These are phyloP conservation scores for Phalacrocorax brasilianus DNA, from an alignment of 2,113 vertebrate genomes.

Conservation along the genomic window DNA sequence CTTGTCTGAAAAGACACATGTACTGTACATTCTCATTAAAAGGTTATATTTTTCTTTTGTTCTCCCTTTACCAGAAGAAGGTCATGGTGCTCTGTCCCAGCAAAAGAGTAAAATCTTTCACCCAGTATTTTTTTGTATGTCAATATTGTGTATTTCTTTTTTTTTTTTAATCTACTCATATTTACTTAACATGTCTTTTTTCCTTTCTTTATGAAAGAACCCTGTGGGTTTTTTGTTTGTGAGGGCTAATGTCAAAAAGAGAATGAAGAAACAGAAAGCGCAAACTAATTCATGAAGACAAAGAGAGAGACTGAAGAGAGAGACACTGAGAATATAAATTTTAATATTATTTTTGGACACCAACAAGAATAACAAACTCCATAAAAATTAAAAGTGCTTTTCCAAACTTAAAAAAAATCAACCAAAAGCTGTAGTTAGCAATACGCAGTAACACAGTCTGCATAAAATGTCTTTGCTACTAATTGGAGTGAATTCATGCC, in stretches of 20 bases:
- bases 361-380: background rate
- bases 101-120: background rate
- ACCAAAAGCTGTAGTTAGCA: slow-evolving; percentile 4
- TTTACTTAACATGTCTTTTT: background rate
- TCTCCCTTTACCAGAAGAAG: background rate
- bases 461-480: slow-evolving; percentile 37
- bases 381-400: background rate
- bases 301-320: background rate
- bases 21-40: background rate
- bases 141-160: background rate
- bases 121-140: background rate
- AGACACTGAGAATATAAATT: background rate
- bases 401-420: background rate
- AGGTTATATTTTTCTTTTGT: background rate
- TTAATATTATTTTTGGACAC: background rate
- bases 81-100: background rate
- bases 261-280: background rate
- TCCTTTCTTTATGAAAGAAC: background rate
- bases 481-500: slow-evolving; percentile 68
- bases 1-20: background rate
- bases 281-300: background rate
- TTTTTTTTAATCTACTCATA: background rate
- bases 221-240: background rate
- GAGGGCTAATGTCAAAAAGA: background rate
- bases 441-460: background rate